phyloP scores from a whole-genome alignment of 2,797 vertebrate species.

The Dryobates pubescens region DNA sequence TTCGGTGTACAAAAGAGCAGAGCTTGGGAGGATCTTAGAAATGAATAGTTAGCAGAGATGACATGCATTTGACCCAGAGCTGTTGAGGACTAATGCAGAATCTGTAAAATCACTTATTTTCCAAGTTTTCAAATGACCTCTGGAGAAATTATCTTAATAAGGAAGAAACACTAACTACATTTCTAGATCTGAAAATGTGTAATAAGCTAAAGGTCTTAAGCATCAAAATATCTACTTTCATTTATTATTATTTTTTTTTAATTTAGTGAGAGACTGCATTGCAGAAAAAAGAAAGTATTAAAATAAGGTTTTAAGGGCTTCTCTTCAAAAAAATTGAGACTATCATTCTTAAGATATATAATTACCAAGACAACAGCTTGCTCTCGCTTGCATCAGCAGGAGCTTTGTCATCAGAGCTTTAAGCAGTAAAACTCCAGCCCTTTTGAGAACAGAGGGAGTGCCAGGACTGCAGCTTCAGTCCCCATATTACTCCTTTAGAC shows the following conservation, averaged over 20 bases:
- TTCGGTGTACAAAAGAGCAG: constrained; percentile 53
- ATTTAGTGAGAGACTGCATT: background rate
- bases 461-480: background rate
- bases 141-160: background rate
- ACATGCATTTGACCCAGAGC: constrained; percentile 22
- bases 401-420: background rate
- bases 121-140: background rate
- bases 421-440: background rate
- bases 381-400: background rate
- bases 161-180: background rate
- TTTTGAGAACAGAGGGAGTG: background rate
- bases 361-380: background rate
- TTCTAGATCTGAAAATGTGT: background rate
- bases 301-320: background rate
- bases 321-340: background rate
- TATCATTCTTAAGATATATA: background rate
- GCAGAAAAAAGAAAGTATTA: background rate
- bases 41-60: constrained; percentile 17
- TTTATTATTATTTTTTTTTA: background rate
- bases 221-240: background rate
- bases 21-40: constrained; percentile 61
- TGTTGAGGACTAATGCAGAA: background rate
- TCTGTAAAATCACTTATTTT: constrained; percentile 1
- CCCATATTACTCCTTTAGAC: background rate
- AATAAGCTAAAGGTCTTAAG: background rate